Percentiles rank a stretch among this genome's conserved stretches.
Conservation (phyloP, 2,797 vertebrate genomes). For the Anas bernieri region DNA sequence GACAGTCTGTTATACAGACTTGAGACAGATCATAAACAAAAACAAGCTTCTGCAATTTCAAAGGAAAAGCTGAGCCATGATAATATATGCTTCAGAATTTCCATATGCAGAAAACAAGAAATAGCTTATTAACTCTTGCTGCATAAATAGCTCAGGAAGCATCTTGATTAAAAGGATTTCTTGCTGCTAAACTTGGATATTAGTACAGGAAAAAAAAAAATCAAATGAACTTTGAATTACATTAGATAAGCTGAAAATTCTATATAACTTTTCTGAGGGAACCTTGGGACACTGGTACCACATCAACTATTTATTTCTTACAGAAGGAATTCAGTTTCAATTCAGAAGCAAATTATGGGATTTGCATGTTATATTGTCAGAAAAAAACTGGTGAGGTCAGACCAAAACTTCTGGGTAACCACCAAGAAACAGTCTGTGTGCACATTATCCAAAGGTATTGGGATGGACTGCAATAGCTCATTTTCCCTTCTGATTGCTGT, state of each 20-base stretch:
- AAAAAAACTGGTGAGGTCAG: neutral
- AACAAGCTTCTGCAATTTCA: constrained; percentile 43
- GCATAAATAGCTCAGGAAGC: neutral
- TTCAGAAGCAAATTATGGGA: neutral
- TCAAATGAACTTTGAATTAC: neutral
- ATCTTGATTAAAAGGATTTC: neutral
- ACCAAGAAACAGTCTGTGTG: neutral
- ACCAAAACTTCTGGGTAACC: neutral
- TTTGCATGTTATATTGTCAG: neutral
- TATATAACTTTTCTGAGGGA: neutral
- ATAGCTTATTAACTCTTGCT: neutral
- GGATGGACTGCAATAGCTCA: neutral
- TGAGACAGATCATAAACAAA: constrained; percentile 42
- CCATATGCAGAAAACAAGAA: neutral
- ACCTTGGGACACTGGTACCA: neutral
- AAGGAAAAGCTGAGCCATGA: constrained; percentile 3
- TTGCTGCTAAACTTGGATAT: neutral
- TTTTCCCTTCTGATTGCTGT: neutral
- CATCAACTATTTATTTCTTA: neutral
- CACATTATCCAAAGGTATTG: neutral
- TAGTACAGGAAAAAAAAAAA: neutral
- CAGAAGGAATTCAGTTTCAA: neutral
- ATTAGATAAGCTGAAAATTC: neutral
- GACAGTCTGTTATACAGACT: constrained; percentile 54
- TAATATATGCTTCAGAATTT: constrained; percentile 7